Percentiles rank a stretch among this genome's conserved stretches.
phyloP scores from a whole-genome alignment of 2,797 vertebrate genomes.

The Cynodonichthys magdalenae region DNA sequence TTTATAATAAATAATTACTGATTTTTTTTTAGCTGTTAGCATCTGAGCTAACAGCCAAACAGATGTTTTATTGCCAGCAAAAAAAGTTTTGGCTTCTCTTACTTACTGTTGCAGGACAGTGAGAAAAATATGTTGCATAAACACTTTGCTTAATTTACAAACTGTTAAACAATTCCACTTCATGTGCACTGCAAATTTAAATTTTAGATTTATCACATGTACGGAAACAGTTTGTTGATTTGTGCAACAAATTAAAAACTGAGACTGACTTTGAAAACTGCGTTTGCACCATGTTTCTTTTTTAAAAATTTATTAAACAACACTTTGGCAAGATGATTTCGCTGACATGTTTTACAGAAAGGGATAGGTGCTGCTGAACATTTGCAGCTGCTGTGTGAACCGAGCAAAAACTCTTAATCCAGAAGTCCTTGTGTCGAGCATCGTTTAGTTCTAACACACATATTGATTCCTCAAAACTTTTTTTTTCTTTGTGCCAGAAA shows the following conservation, averaged over 20 bases:
- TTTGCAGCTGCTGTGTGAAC: conserved; percentile 76
- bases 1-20: too few relatives aligned
- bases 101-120: conserved; percentile 62
- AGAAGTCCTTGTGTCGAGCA: conserved; percentile 21
- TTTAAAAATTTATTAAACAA: conserved; percentile 31
- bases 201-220: not conserved
- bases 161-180: not conserved
- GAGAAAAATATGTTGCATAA: conserved; percentile 21
- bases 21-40: conserved; percentile 49
- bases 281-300: conserved; percentile 1
- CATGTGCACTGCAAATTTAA: too few relatives aligned
- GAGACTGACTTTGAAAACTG: not conserved
- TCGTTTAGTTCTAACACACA: not conserved
- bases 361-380: conserved; percentile 68
- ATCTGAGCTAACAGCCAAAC: conserved; percentile 82
- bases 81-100: conserved; percentile 76
- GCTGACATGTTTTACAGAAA: conserved; percentile 61
- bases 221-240: conserved; percentile 17
- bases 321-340: conserved; percentile 39
- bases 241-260: conserved; percentile 5
- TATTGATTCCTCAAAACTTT: not conserved
- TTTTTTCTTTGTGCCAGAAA: not conserved
- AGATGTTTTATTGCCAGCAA: conserved; percentile 83
- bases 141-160: not conserved
- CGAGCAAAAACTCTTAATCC: conserved; percentile 60